Conservation (phyloP, 2,888 invertebrate genomes). For the Amphipyra berbera region DNA sequence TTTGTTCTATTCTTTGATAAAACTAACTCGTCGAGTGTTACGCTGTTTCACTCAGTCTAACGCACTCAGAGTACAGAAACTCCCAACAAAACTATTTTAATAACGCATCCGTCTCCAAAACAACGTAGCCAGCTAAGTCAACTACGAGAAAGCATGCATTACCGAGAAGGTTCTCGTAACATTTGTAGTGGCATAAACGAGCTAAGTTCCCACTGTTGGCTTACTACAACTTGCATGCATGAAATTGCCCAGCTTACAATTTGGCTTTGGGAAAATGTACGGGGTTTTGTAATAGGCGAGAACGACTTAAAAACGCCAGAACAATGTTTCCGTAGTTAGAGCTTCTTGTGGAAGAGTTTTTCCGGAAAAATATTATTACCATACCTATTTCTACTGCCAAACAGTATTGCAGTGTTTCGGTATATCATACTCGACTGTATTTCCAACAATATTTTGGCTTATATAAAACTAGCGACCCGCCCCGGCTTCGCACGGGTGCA, state of each 20-base stretch:
- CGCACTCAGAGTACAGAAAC: neutral
- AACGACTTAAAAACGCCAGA: neutral
- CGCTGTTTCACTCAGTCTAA: too few species aligned
- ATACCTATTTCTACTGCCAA: too few species aligned
- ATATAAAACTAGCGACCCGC: too few species aligned
- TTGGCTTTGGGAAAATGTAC: constrained; percentile 36
- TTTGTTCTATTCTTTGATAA: too few species aligned
- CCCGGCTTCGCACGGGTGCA: too few species aligned
- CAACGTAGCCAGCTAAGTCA: constrained; percentile 28
- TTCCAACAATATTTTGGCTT: too few species aligned
- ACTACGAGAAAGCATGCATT: constrained; percentile 23
- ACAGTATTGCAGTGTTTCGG: too few species aligned
- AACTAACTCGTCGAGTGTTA: too few species aligned
- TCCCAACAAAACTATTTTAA: constrained; percentile 7
- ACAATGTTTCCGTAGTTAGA: neutral
- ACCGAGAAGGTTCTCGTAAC: constrained; percentile 36
- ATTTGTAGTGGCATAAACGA: constrained; percentile 49
- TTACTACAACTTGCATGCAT: constrained; percentile 51
- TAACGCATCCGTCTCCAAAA: constrained; percentile 16
- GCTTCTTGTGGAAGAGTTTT: too few species aligned
- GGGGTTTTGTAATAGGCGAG: neutral
- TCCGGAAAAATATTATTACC: too few species aligned
- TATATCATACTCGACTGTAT: too few species aligned
- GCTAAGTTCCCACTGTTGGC: constrained; percentile 47
- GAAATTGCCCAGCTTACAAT: constrained; percentile 57